These are phyloP conservation scores for Phoeniculus purpureus DNA, from an alignment of 2,797 vertebrate genomes.

Conservation along the genomic window DNA sequence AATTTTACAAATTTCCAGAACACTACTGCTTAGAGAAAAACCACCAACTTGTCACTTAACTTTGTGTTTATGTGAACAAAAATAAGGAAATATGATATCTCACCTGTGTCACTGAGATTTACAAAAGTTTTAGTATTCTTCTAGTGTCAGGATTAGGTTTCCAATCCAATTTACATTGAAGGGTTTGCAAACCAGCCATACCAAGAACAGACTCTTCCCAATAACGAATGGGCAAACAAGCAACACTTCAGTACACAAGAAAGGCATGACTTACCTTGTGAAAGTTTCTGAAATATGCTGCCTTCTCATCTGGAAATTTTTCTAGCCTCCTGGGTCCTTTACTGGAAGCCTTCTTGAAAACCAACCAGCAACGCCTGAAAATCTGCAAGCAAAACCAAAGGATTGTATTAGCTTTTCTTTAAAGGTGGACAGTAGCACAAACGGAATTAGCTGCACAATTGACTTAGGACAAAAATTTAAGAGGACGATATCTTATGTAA, in stretches of 20 bases:
- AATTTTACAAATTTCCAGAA: neutral
- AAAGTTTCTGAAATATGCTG: conserved; percentile 97
- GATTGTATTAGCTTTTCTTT: conserved; percentile 31
- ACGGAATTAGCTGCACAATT: neutral
- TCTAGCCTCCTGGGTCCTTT: conserved; percentile 96
- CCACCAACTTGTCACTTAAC: neutral
- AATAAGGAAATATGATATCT: neutral
- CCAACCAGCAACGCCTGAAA: conserved; percentile 96
- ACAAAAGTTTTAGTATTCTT: neutral
- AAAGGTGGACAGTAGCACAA: neutral
- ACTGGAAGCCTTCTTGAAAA: conserved; percentile 99
- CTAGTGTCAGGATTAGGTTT: neutral
- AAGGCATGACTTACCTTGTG: conserved; percentile 86
- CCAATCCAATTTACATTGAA: neutral
- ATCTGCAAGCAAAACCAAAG: conserved; percentile 83
- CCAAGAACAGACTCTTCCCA: neutral
- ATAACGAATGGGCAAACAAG: neutral
- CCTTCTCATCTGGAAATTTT: conserved; percentile 98
- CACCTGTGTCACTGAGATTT: neutral
- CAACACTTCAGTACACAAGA: neutral
- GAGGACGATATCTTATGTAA: neutral
- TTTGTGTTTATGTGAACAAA: neutral
- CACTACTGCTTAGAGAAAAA: neutral
- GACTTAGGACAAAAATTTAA: neutral
- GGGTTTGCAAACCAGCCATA: neutral